Percentiles rank a stretch among this genome's conserved stretches.
Conservation (phyloP, 2,888 invertebrate species). For the Aphidoletes aphidimyza region DNA sequence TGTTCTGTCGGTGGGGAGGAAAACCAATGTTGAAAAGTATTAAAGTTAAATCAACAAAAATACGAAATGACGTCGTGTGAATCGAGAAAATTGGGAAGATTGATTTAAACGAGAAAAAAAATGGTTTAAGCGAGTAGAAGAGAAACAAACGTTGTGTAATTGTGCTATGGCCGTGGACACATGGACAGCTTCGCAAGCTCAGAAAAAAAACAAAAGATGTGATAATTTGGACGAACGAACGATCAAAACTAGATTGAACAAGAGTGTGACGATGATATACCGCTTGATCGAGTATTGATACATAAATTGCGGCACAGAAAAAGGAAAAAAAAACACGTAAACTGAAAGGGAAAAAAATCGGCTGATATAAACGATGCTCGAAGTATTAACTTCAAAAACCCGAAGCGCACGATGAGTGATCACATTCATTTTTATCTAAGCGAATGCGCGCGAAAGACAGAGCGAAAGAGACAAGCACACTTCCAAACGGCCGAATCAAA, state of each 20-base stretch:
- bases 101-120: no score
- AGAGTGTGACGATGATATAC: neutral
- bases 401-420: constrained; percentile 25
- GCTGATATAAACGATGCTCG: no score
- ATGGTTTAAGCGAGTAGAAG: constrained; percentile 17
- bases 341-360: neutral
- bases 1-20: neutral
- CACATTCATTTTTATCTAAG: neutral
- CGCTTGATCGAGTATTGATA: constrained; percentile 2
- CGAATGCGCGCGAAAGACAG: neutral
- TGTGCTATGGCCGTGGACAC: neutral
- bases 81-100: neutral
- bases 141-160: constrained; percentile 25
- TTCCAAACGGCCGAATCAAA: neutral
- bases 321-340: neutral
- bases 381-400: constrained; percentile 7
- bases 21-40: neutral
- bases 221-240: neutral
- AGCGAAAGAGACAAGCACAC: neutral
- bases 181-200: neutral
- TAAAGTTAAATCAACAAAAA: neutral
- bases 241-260: neutral
- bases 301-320: constrained; percentile 1
- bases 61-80: constrained; percentile 50
- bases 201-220: neutral